A percentile compares a stretch with the other conserved stretches of the same genome.
These are phyloP conservation scores for Elmis aenea DNA, from an alignment of 2,888 invertebrate species.

Conservation along the genomic window DNA sequence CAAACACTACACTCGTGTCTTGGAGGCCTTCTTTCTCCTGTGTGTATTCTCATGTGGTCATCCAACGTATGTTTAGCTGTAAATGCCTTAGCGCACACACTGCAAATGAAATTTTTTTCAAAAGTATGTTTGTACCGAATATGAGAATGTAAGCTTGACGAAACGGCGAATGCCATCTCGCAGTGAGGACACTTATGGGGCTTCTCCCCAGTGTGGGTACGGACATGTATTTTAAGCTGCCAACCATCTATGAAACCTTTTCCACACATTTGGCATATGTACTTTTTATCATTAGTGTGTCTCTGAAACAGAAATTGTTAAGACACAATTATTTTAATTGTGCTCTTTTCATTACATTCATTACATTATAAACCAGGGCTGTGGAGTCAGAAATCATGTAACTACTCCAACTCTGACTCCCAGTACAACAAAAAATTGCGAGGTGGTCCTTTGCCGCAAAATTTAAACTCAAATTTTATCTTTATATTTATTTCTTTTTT, in stretches of 20 bases:
- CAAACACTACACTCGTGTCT: conserved; percentile 6
- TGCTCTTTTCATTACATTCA: too few species aligned
- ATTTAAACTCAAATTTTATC: too few species aligned
- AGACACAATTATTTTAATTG: too few species aligned
- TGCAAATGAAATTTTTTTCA: conserved; percentile 8
- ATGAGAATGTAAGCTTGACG: conserved; percentile 6
- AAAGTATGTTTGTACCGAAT: conserved; percentile 7
- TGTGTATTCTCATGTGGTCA: conserved; percentile 6
- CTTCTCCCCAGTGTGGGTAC: conserved; percentile 7
- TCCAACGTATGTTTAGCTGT: conserved; percentile 6
- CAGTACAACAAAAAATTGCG: too few species aligned
- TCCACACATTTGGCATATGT: conserved; percentile 8
- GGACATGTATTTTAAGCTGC: conserved; percentile 8
- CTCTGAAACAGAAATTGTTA: conserved; percentile 5
- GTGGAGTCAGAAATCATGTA: background rate
- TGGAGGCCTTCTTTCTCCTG: conserved; percentile 5
- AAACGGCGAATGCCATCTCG: conserved; percentile 6
- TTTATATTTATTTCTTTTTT: too few species aligned
- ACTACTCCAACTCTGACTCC: background rate
- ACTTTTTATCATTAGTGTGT: conserved; percentile 10
- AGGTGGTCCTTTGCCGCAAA: too few species aligned
- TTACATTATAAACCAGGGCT: too few species aligned
- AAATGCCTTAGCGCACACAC: conserved; percentile 5
- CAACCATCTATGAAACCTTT: conserved; percentile 10
- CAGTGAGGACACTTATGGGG: conserved; percentile 4